phyloP scores from a whole-genome alignment of 2,113 vertebrate genomes.

The Callaeas wilsoni region DNA sequence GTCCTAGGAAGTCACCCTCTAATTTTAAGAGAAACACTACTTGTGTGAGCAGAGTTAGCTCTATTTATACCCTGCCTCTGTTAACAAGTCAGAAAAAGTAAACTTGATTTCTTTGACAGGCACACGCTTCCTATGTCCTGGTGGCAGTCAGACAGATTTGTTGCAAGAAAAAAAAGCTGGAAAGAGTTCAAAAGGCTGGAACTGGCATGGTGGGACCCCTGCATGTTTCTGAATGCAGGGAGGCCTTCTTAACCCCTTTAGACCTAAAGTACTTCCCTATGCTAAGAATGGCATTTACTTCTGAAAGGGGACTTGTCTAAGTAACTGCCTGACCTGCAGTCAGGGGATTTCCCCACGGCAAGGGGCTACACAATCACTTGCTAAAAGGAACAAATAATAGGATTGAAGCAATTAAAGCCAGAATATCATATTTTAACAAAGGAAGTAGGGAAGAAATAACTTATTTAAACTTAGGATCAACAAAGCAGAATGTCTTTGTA shows the following conservation, averaged over 20 bases:
- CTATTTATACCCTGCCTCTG: conserved; percentile 80
- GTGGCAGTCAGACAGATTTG: conserved; percentile 82
- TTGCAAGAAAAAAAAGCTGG: conserved; percentile 80
- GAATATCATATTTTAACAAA: conserved; percentile 56
- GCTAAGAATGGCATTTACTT: conserved; percentile 75
- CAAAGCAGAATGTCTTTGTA: not conserved
- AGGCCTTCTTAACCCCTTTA: conserved; percentile 88
- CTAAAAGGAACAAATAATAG: conserved; percentile 61
- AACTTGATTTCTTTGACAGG: conserved; percentile 78
- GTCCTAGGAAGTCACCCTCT: conserved; percentile 67
- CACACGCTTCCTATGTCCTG: conserved; percentile 79
- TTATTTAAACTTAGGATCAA: not conserved
- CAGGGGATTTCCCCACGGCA: conserved; percentile 60
- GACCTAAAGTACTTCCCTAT: conserved; percentile 72
- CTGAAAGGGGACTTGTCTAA: conserved; percentile 70
- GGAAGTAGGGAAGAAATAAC: conserved; percentile 6
- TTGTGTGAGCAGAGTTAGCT: conserved; percentile 69
- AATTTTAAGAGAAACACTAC: conserved; percentile 70
- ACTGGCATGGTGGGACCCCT: conserved; percentile 88
- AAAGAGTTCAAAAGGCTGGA: conserved; percentile 85
- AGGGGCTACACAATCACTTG: conserved; percentile 58
- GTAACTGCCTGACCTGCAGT: conserved; percentile 26
- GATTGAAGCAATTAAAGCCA: conserved; percentile 65
- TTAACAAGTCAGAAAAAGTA: conserved; percentile 76
- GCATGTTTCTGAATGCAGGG: conserved; percentile 85